Percentiles rank a stretch among this genome's conserved stretches.
Evolutionary conservation across 1,140 invertebrate species (phyloP).

Genomic region (Drosophila saltans): DNA sequence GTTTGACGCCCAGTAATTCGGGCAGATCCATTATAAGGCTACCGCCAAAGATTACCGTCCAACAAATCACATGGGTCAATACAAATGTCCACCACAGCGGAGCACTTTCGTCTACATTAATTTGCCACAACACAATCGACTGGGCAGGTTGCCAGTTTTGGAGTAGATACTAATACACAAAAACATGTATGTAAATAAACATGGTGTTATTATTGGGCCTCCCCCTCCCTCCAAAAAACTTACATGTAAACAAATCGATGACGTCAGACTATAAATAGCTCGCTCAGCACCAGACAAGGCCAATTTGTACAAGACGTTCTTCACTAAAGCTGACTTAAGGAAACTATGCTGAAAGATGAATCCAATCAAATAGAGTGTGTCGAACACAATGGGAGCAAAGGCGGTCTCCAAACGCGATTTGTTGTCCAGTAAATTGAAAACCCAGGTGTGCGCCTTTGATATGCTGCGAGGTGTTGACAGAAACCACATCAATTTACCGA

Average conservation of each 20-base stretch:
- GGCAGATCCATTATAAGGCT: conserved; percentile 86
- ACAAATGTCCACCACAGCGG: conserved; percentile 84
- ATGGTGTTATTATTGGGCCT: conserved; percentile 5
- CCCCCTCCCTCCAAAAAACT: conserved; percentile 19
- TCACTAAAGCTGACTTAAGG: conserved; percentile 83
- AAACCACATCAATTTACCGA: conserved; percentile 71
- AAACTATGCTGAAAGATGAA: conserved; percentile 85
- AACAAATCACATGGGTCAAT: conserved; percentile 84
- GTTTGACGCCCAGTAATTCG: conserved; percentile 86
- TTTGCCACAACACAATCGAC: conserved; percentile 84
- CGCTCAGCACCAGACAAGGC: conserved; percentile 83
- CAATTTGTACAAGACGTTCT: conserved; percentile 78
- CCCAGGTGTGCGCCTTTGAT: conserved; percentile 68
- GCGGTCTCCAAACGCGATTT: conserved; percentile 70
- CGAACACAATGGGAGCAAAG: conserved; percentile 78
- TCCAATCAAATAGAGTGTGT: conserved; percentile 83
- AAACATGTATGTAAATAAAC: conserved; percentile 13
- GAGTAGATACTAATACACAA: conserved; percentile 72
- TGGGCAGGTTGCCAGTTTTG: conserved; percentile 83
- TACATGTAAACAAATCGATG: conserved; percentile 82
- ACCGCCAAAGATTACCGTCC: conserved; percentile 86
- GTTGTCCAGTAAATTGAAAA: conserved; percentile 80
- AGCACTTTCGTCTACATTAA: conserved; percentile 81
- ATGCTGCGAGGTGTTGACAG: conserved; percentile 63
- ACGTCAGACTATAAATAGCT: conserved; percentile 84